Base-by-base conservation (phyloP, 2,113 vertebrate genomes). In the Istiophorus platypterus region DNA sequence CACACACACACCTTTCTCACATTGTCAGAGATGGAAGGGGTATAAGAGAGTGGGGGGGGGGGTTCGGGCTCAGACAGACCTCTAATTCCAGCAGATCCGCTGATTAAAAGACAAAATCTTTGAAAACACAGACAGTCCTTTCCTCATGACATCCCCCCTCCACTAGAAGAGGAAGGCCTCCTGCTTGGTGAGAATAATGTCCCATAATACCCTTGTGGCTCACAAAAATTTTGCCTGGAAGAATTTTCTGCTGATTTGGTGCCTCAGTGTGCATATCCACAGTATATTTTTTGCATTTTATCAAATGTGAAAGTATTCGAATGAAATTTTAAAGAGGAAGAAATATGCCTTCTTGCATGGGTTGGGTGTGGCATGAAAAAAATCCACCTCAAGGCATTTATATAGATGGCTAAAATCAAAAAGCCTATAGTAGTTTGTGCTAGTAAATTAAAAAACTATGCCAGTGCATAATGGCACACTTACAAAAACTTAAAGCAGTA, bases 31-130 rank as follows among this genome's bases (percentile, higher is more conserved):
- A 77, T 80, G 42, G 27, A 29, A 34, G 41, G 51, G 61, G 27
- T 52, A 18, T 14, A n/a, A n/a, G n/a, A n/a, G 29, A 65, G 45
- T 5, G n/a, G 51, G 13, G 15, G 63, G 76, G 63, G 80, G 31
- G 3, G 3, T 2, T 75, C 5, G 2, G 51, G 69, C 87, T 86
- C 85, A 92, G 90, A 91, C 88, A 75, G 88, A 87, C 68, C 75
- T 75, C 84, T 92, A 92, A 89, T 90, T 89, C 84, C 70, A 68
- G 37, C 79, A 84, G 88, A 92, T 92, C 85, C 1, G 29, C 75
- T 75, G 86, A 88, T 91, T 91, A 83, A 92, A 92, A 93, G 77
- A 72, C 52, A 79, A 91, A 88, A 88, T 89, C 83, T 90, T 90
- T 73, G 85, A 90, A 88, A 90, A 78, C 79, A 22, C 89, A 92